Percentiles rank a stretch among this genome's conserved stretches.
phyloP scores from a whole-genome alignment of 2,113 vertebrate genomes.

The Pelodiscus sinensis region DNA sequence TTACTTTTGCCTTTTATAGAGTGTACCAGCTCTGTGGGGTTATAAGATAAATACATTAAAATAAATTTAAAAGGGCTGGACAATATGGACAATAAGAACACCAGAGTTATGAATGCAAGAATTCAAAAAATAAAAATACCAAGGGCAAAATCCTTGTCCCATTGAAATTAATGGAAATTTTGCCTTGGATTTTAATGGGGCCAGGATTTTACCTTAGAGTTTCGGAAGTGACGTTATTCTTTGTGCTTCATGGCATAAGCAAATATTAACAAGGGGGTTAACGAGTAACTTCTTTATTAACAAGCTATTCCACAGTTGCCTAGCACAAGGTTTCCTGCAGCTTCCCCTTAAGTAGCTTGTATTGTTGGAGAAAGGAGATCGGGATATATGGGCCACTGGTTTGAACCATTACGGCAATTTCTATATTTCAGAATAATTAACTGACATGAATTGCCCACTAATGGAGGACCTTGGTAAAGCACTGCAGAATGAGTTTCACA shows the following conservation, averaged over 20 bases:
- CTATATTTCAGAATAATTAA: background rate
- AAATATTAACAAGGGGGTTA: background rate
- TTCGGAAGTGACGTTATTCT: background rate
- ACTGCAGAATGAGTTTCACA: background rate
- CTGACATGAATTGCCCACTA: background rate
- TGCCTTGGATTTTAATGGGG: background rate
- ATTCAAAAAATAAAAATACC: conserved; percentile 57
- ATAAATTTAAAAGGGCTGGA: too few species aligned
- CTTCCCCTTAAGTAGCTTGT: background rate
- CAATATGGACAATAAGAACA: conserved; percentile 60
- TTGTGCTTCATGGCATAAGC: background rate
- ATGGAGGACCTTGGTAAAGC: background rate
- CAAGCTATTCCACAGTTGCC: background rate
- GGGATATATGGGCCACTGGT: background rate
- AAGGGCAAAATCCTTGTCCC: background rate
- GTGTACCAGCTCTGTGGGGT: too few species aligned
- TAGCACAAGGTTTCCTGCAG: background rate
- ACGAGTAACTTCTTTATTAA: background rate
- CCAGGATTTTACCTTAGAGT: background rate
- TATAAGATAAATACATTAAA: too few species aligned
- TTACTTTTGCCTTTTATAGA: too few species aligned
- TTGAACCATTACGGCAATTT: background rate
- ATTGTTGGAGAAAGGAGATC: too few species aligned
- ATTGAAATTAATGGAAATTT: background rate
- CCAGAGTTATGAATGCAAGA: conserved; percentile 59